These are phyloP conservation scores for Lamprotornis superbus DNA, from an alignment of 2,113 vertebrate genomes.

Conservation along the genomic window DNA sequence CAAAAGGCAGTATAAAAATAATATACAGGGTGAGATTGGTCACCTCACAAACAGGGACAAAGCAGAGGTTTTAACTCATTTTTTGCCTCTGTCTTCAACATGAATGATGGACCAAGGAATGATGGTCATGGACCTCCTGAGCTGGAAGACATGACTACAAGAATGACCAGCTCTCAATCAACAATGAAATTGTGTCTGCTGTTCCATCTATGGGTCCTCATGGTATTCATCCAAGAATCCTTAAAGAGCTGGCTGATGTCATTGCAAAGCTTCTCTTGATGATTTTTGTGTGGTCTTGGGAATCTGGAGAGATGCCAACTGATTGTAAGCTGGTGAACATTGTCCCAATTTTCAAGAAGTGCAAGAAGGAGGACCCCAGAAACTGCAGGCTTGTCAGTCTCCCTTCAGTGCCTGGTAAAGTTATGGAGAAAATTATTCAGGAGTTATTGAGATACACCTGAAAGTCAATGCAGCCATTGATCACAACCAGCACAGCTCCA, in stretches of 20 bases:
- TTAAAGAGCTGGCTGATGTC: neutral
- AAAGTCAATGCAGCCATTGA: neutral
- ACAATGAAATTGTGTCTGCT: neutral
- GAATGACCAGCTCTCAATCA: rapidly evolving
- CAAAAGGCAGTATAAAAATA: neutral
- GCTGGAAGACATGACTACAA: neutral
- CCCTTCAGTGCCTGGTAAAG: neutral
- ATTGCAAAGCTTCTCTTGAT: neutral
- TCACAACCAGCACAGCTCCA: neutral
- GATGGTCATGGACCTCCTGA: neutral
- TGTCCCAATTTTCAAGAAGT: neutral
- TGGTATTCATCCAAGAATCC: neutral
- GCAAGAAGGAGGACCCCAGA: neutral
- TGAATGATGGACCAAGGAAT: neutral
- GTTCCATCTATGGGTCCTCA: neutral
- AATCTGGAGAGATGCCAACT: neutral
- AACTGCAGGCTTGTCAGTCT: neutral
- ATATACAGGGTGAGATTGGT: neutral
- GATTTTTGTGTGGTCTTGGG: neutral
- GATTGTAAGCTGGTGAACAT: rapidly evolving
- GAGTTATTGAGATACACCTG: neutral
- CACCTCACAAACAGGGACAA: neutral
- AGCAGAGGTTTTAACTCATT: neutral
- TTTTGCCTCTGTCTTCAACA: neutral
- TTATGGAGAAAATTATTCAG: neutral